Conservation (phyloP, 2,113 vertebrate species). For the Grallaria varia region DNA sequence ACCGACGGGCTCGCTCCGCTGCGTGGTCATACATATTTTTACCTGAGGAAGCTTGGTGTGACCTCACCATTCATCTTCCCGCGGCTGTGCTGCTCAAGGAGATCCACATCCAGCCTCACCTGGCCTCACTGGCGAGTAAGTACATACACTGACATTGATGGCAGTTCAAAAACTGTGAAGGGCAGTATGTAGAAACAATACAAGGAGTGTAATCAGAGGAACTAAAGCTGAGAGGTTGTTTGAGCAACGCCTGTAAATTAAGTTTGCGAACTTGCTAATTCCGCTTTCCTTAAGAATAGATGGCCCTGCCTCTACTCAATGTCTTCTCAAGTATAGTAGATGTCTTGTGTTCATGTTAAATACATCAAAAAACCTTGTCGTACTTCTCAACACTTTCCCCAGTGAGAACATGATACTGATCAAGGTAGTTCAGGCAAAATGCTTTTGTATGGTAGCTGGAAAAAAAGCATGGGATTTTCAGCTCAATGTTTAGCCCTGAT, state of each 20-base stretch:
- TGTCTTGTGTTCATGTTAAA: background rate
- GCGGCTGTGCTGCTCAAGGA: constrained; percentile 95
- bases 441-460: background rate
- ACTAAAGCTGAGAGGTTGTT: background rate
- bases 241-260: background rate
- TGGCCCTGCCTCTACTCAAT: background rate
- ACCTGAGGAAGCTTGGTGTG: constrained; percentile 98
- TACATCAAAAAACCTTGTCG: background rate
- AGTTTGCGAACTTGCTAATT: background rate
- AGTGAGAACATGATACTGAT: background rate
- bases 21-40: constrained; percentile 99
- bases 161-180: background rate
- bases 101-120: constrained; percentile 97
- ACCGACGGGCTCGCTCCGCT: constrained; percentile 92
- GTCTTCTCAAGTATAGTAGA: background rate
- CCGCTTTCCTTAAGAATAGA: background rate
- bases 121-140: constrained; percentile 97
- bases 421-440: background rate
- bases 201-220: background rate
- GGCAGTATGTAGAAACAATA: background rate
- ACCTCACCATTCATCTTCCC: constrained; percentile 96
- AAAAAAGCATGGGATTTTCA: background rate
- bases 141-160: background rate
- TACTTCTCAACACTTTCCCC: background rate
- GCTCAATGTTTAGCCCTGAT: background rate